Conservation (phyloP, 1,140 invertebrate genomes). For the Trichoplusia ni region DNA sequence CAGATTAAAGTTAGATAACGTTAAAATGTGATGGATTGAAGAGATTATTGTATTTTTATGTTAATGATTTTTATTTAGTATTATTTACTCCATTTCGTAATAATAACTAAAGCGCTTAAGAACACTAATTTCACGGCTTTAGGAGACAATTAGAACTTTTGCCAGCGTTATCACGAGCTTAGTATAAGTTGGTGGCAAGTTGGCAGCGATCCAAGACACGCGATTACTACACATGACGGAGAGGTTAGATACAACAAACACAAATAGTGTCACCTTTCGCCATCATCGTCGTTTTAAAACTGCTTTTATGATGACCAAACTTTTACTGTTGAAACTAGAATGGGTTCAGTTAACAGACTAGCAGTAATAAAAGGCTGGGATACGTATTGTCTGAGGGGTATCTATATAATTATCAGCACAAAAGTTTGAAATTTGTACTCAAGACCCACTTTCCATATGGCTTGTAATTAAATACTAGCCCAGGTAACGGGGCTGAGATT, state of each 20-base stretch:
- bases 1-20: too few species aligned
- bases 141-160: not conserved
- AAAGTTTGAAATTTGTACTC: slow-evolving; percentile 47
- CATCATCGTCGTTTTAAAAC: not conserved
- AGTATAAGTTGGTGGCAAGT: not conserved
- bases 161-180: not conserved
- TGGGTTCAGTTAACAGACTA: too few species aligned
- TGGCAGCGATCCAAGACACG: not conserved
- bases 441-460: slow-evolving; percentile 66
- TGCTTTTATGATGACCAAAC: not conserved
- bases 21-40: too few species aligned
- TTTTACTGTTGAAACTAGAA: too few species aligned
- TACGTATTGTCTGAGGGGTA: too few species aligned
- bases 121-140: not conserved
- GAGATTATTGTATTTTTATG: too few species aligned
- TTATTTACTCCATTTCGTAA: too few species aligned
- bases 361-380: too few species aligned
- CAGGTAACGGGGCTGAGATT: slow-evolving; percentile 62
- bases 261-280: not conserved
- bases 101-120: not conserved
- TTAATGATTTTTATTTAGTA: too few species aligned
- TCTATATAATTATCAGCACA: too few species aligned
- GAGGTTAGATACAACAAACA: not conserved
- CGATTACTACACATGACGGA: not conserved
- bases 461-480: slow-evolving; percentile 54